Conservation (phyloP, 2,797 vertebrate genomes). For the Neosilurus hyrtlii region DNA sequence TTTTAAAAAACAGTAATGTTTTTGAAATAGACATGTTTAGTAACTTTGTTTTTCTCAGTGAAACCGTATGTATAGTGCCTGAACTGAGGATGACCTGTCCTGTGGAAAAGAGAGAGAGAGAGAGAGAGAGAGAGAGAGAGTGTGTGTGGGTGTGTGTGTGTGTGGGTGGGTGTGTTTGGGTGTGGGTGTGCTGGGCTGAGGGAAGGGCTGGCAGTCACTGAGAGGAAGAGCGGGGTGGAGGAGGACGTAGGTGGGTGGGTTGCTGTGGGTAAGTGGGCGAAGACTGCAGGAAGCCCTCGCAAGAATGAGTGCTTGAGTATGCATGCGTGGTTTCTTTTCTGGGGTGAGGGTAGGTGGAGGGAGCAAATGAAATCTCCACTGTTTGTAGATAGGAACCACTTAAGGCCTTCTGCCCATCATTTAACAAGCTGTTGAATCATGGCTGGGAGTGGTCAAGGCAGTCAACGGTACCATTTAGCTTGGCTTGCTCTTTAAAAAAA, state of each 20-base stretch:
- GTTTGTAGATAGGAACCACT: slow-evolving; percentile 41
- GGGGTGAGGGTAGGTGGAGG: slow-evolving; percentile 38
- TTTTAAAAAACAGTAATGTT: too few relatives aligned
- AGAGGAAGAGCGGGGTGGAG: slow-evolving; percentile 54
- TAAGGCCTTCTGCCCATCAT: slow-evolving; percentile 34
- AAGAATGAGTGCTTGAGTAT: slow-evolving; percentile 36
- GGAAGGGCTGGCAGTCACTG: slow-evolving; percentile 48
- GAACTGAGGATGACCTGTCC: slow-evolving; percentile 49
- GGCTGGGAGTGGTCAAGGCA: slow-evolving; percentile 30
- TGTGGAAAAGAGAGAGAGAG: slow-evolving; percentile 22
- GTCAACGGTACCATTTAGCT: not conserved
- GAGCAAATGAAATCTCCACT: slow-evolving; percentile 41
- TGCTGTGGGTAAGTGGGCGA: slow-evolving; percentile 30
- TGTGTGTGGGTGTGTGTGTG: slow-evolving; percentile 33
- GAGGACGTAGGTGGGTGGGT: slow-evolving; percentile 49
- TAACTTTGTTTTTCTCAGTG: too few relatives aligned
- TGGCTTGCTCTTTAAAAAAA: not conserved
- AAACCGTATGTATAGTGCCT: slow-evolving; percentile 1
- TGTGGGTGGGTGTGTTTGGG: slow-evolving; percentile 34
- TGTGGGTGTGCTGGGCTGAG: slow-evolving; percentile 44
- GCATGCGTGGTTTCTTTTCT: slow-evolving; percentile 40
- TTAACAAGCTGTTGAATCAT: slow-evolving; percentile 43
- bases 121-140: not conserved
- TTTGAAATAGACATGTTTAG: too few relatives aligned
- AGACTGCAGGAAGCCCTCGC: slow-evolving; percentile 39